A percentile compares a stretch with the other conserved stretches of the same genome.
phyloP scores from a whole-genome alignment of 2,888 invertebrate genomes.

The Ephialtes manifestator region DNA sequence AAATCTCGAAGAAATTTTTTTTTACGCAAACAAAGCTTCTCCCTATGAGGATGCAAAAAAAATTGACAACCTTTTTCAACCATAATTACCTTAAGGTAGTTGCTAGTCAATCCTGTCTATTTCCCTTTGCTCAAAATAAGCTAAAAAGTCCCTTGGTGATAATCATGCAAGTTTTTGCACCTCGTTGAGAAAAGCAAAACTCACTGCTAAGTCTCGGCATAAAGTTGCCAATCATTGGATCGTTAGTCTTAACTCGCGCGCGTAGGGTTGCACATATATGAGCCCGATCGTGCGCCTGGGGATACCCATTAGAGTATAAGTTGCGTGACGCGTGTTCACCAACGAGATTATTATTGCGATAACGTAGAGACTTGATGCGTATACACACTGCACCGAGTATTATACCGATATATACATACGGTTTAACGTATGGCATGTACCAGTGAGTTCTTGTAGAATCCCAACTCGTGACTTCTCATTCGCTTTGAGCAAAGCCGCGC shows the following conservation, averaged over 20 bases:
- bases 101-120: background rate
- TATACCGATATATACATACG: constrained; percentile 4
- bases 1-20: no score
- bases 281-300: constrained; percentile 45
- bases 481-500: constrained; percentile 44
- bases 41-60: no score
- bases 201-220: background rate
- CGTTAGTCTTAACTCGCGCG: background rate
- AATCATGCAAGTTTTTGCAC: constrained; percentile 16
- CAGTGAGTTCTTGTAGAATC: constrained; percentile 11
- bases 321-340: constrained; percentile 55
- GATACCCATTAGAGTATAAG: constrained; percentile 56
- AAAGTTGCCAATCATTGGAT: constrained; percentile 42
- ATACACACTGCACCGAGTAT: background rate
- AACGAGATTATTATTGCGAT: constrained; percentile 56
- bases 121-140: background rate
- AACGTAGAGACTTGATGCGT: constrained; percentile 45
- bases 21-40: no score
- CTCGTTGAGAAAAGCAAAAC: constrained; percentile 32
- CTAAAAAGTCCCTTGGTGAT: background rate
- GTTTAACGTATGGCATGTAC: constrained; percentile 2
- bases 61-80: background rate
- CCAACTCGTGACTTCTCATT: constrained; percentile 28
- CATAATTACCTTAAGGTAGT: background rate
- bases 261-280: constrained; percentile 24